Conservation (phyloP, 2,888 invertebrate species). For the Cerceris ruficornis region DNA sequence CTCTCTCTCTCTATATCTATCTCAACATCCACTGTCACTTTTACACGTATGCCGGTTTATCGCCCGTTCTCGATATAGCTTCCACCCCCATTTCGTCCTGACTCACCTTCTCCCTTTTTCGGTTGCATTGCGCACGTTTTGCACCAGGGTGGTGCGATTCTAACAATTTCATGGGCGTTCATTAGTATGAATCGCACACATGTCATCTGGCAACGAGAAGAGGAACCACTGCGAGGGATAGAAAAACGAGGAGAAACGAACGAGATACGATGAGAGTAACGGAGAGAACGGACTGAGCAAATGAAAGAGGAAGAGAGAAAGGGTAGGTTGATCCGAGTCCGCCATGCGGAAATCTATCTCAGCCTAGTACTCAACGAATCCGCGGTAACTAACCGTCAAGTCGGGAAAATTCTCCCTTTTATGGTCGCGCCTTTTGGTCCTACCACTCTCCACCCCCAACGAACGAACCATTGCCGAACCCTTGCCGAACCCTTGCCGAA, state of each 20-base stretch:
- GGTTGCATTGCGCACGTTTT: neutral
- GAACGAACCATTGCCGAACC: neutral
- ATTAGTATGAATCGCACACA: neutral
- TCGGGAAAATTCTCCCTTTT: conserved; percentile 65
- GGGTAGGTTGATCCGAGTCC: conserved; percentile 62
- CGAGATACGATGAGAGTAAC: neutral
- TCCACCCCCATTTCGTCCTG: neutral
- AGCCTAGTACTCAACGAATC: conserved; percentile 50
- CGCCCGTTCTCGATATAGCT: neutral
- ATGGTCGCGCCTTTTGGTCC: conserved; percentile 60
- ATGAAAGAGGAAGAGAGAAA: conserved; percentile 13
- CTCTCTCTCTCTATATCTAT: neutral
- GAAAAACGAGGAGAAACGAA: neutral
- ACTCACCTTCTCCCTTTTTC: neutral
- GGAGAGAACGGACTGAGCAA: neutral
- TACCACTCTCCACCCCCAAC: conserved; percentile 34
- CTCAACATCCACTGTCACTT: neutral
- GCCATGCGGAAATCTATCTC: conserved; percentile 70
- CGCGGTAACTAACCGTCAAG: conserved; percentile 67
- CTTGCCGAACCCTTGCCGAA: neutral
- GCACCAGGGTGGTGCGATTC: too few relatives aligned
- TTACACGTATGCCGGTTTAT: neutral
- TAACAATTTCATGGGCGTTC: too few relatives aligned
- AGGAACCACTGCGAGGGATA: neutral
- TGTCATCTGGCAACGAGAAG: neutral